Conservation (phyloP, 2,113 vertebrate genomes). For the Microtus ochrogaster region DNA sequence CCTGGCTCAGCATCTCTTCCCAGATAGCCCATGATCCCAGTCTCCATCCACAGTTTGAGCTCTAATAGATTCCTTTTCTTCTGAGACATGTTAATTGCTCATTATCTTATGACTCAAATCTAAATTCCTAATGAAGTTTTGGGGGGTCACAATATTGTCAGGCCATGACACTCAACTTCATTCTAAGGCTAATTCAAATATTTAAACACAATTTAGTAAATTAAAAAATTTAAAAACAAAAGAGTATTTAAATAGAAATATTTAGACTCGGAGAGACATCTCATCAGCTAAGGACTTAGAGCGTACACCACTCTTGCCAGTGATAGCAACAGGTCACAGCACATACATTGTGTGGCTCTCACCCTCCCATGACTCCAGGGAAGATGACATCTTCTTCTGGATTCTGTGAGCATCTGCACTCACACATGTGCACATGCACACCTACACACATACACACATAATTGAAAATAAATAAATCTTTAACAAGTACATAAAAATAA, state of each 20-base stretch:
- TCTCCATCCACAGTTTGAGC: neutral
- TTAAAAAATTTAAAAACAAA: neutral
- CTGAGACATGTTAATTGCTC: slow-evolving; percentile 13
- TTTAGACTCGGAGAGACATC: neutral
- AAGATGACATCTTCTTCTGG: neutral
- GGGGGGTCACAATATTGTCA: neutral
- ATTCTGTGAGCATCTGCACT: neutral
- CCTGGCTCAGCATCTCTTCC: neutral
- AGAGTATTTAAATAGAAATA: slow-evolving; percentile 38
- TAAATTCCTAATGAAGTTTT: neutral
- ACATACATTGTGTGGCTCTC: neutral
- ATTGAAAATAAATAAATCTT: neutral
- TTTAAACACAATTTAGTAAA: neutral
- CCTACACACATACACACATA: neutral
- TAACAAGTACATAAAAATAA: neutral
- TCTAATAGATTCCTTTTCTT: neutral
- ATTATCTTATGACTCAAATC: slow-evolving; percentile 24
- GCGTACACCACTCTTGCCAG: too few species aligned
- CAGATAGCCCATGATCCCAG: neutral
- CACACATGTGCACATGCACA: neutral
- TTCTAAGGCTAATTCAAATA: neutral
- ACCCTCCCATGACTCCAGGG: neutral
- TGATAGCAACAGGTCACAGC: too few species aligned
- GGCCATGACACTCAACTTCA: neutral
- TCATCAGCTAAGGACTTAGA: neutral